Percentiles rank a stretch among this genome's conserved stretches.
phyloP scores from a whole-genome alignment of 2,888 invertebrate species.

The Hyppa rectilinea region DNA sequence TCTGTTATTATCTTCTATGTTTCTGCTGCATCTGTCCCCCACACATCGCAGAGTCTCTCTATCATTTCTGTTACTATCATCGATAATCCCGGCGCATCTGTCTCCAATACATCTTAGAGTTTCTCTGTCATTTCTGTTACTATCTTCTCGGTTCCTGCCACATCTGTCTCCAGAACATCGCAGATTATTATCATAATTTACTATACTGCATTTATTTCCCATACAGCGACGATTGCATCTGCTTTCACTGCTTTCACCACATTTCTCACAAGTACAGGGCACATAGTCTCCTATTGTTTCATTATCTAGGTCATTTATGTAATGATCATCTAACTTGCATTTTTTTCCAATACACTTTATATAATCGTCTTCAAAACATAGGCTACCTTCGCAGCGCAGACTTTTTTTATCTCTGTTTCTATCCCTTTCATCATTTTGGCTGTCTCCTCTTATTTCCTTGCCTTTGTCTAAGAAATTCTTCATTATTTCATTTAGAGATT shows the following conservation, averaged over 20 bases:
- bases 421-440: conserved; percentile 19
- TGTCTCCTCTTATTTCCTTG: not conserved
- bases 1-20: too few relatives aligned
- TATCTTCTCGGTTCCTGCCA: not conserved
- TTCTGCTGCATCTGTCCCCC: too few relatives aligned
- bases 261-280: too few relatives aligned
- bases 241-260: not conserved
- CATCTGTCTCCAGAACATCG: conserved; percentile 25
- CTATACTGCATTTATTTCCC: not conserved
- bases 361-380: conserved; percentile 42
- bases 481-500: conserved; percentile 10
- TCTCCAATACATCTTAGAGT: conserved; percentile 1
- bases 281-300: not conserved
- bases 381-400: conserved; percentile 40
- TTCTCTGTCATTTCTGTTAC: not conserved
- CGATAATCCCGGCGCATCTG: too few relatives aligned
- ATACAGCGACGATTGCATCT: not conserved
- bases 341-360: conserved; percentile 31
- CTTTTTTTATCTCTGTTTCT: conserved; percentile 21
- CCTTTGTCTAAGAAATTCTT: not conserved
- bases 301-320: conserved; percentile 11
- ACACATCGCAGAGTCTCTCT: not conserved
- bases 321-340: conserved; percentile 11
- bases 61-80: not conserved
- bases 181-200: not conserved